Evolutionary conservation across 2,113 vertebrate species (phyloP).

Genomic region (Saimiri boliviensis): DNA sequence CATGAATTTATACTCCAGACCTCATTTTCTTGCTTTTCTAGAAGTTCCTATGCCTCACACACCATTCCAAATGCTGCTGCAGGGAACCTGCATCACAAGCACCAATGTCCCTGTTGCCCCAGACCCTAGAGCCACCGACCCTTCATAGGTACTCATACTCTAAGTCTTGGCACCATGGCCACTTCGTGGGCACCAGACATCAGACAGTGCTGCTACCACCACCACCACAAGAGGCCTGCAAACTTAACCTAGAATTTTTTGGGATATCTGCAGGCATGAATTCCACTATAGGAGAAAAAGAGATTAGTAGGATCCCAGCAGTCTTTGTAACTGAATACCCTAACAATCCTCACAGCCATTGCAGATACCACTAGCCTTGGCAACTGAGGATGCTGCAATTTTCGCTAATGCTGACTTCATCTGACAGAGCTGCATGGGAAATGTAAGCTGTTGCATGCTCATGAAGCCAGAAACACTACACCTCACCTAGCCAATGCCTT

Average conservation of each 20-base stretch:
- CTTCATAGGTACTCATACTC: not conserved
- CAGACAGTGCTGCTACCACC: not conserved
- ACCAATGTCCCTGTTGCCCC: not conserved
- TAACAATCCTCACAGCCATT: not conserved
- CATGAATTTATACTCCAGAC: not conserved
- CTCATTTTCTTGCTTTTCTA: not conserved
- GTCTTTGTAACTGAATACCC: not conserved
- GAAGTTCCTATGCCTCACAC: not conserved
- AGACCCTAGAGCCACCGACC: not conserved
- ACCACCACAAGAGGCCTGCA: not conserved
- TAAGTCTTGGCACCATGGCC: not conserved
- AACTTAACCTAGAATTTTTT: not conserved
- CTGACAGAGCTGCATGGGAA: not conserved
- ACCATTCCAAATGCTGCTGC: not conserved
- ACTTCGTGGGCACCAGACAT: not conserved
- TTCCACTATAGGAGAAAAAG: not conserved
- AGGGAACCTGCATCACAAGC: not conserved
- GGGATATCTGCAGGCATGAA: not conserved
- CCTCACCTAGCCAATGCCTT: not conserved
- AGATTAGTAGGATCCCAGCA: not conserved
- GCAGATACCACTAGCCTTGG: not conserved
- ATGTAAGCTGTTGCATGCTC: not conserved
- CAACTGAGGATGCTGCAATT: not conserved
- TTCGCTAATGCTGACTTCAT: not conserved
- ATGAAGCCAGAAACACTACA: not conserved